These are phyloP conservation scores for Diogma glabrata DNA, from an alignment of 2,888 invertebrate genomes.

Conservation along the genomic window DNA sequence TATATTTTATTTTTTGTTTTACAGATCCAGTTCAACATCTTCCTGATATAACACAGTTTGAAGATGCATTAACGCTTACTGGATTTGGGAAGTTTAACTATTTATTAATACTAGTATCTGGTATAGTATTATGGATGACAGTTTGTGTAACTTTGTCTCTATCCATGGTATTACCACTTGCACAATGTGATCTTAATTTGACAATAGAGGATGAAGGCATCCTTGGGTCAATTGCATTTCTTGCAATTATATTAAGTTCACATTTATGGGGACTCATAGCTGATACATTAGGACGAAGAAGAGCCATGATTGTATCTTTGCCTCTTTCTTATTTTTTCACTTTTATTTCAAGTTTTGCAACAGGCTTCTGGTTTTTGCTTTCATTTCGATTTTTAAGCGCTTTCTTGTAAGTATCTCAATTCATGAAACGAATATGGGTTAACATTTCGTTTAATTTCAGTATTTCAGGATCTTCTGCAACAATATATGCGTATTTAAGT, in stretches of 20 bases:
- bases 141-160: slow-evolving; percentile 36
- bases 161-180: slow-evolving; percentile 42
- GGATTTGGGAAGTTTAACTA: slow-evolving; percentile 43
- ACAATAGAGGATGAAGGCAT: slow-evolving; percentile 33
- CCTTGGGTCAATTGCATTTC: slow-evolving; percentile 33
- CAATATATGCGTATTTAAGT: slow-evolving; percentile 41
- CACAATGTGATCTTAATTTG: slow-evolving; percentile 35
- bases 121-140: slow-evolving; percentile 40
- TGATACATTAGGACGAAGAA: slow-evolving; percentile 40
- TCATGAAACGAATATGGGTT: too few species aligned
- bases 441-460: too few species aligned
- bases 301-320: slow-evolving; percentile 38
- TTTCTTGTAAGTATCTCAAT: too few species aligned
- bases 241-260: slow-evolving; percentile 40
- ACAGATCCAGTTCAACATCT: too few species aligned
- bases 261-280: slow-evolving; percentile 46
- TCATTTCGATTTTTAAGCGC: slow-evolving; percentile 40
- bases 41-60: too few species aligned
- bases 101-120: slow-evolving; percentile 37
- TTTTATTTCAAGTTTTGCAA: slow-evolving; percentile 39
- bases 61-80: slow-evolving; percentile 19
- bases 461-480: slow-evolving; percentile 38
- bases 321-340: slow-evolving; percentile 37
- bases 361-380: slow-evolving; percentile 39
- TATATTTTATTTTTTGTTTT: too few species aligned